Evolutionary conservation across 2,888 invertebrate genomes (phyloP), one percentile per base, ranked within the genome.

Genomic region (Celastrina argiolus): DNA sequence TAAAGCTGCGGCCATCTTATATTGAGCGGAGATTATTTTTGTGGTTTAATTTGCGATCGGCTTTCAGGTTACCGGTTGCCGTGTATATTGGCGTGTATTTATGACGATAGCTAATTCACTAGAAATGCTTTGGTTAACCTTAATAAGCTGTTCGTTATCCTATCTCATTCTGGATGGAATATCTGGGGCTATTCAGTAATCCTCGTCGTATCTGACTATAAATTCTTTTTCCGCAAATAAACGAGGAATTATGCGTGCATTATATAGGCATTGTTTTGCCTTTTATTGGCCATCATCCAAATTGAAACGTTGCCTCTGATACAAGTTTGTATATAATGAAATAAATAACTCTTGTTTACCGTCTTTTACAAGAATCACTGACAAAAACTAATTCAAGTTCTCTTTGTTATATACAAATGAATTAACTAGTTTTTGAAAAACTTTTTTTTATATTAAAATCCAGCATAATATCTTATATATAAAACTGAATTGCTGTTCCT

Each of bases 21-120:
- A 81, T 77, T 76, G 76, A 79, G 83, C 78, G 71, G 81, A 82
- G 83, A 86, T 87, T 84, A 88, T 79, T 83, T 87, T 83, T 76
- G 85, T 85, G 80, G 79, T 88, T 87, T 88, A 83, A 86, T 86
- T 84, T 80, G 81, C 85, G 77, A 78, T 76, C 78, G 74, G 68
- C 72, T 75, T 67, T 72, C 71, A 75, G 75, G 82, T 83, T 82
- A 84, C 78, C 76, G 78, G 76, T 76, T 80, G 75, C 75, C 31
- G 7, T 7, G 75, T 74, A 71, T 68, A 65, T 71, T 71, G 68
- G 68, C 66, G 64, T 58, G 18, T 59, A 18, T 61, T 61, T 61
- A 61, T 22, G 61, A 61, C 22, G 10, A 18, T 36, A 61, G 12
- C 36, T 61, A 39, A 59, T 59, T 36, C 61, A 5, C 61, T 39